Percentiles rank a stretch among this genome's conserved stretches.
Conservation (phyloP, 2,113 vertebrate species). For the Trematomus loennbergii region DNA sequence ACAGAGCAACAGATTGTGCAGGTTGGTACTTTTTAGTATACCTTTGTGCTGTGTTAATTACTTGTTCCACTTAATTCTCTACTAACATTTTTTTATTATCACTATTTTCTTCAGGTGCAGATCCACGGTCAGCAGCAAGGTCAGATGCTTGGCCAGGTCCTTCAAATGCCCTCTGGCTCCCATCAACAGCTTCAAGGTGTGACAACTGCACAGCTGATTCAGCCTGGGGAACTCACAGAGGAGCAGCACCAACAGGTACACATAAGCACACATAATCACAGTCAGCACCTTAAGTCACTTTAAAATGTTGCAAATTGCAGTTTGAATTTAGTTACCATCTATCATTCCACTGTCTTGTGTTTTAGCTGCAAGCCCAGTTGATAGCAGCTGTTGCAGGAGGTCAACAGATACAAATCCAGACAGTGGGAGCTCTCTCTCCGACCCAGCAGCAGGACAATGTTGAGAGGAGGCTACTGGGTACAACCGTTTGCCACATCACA, state of each 20-base stretch:
- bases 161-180: conserved; percentile 89
- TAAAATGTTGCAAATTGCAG: not conserved
- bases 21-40: conserved; percentile 57
- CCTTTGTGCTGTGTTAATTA: not conserved
- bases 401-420: conserved; percentile 96
- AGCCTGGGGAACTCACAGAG: conserved; percentile 94
- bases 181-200: conserved; percentile 93
- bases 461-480: conserved; percentile 72
- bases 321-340: not conserved
- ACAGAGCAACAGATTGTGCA: conserved; percentile 96
- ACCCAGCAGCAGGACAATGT: conserved; percentile 82
- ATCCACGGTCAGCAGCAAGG: conserved; percentile 92
- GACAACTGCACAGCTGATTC: conserved; percentile 92
- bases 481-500: conserved; percentile 80
- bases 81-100: not conserved
- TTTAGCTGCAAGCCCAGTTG: conserved; percentile 93
- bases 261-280: not conserved
- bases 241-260: conserved; percentile 95
- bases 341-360: not conserved
- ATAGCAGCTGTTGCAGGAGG: conserved; percentile 91
- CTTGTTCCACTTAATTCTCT: not conserved
- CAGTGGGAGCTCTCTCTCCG: conserved; percentile 93
- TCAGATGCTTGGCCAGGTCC: conserved; percentile 89
- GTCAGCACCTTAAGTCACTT: not conserved
- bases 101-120: conserved; percentile 85